Evolutionary conservation across 2,113 vertebrate genomes (phyloP).

Genomic region (Bambusicola thoracicus): DNA sequence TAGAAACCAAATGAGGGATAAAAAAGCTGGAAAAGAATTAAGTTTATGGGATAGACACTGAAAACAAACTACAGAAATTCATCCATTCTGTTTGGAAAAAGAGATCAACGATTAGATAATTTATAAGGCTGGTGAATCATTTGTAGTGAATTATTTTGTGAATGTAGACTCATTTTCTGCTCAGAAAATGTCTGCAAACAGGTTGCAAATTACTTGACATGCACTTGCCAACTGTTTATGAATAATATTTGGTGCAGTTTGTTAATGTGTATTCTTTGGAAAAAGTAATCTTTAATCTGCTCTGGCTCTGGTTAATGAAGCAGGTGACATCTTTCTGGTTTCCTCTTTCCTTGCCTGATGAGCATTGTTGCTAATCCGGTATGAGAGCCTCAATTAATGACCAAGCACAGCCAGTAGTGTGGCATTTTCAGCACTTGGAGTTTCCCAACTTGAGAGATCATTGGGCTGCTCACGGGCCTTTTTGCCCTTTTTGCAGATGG

Average conservation of each 20-base stretch:
- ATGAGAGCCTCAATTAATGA: background rate
- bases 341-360: background rate
- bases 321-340: background rate
- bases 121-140: conserved; percentile 27
- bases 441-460: background rate
- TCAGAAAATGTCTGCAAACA: background rate
- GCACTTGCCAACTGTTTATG: conserved; percentile 3
- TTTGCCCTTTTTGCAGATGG: fast-evolving
- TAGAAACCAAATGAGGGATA: background rate
- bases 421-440: fast-evolving
- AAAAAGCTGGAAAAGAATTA: background rate
- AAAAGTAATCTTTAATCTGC: background rate
- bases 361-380: background rate
- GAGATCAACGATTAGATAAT: conserved; percentile 18
- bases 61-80: background rate
- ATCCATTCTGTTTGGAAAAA: background rate
- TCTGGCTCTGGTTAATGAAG: background rate
- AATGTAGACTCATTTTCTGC: background rate
- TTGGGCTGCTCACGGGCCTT: background rate
- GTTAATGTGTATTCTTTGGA: background rate
- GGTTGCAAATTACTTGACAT: background rate
- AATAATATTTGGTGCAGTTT: background rate
- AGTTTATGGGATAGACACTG: background rate
- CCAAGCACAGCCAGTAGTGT: background rate
- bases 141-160: conserved; percentile 8